These are phyloP conservation scores for Drosophila antonietae DNA, from an alignment of 2,888 invertebrate species.

Conservation along the genomic window DNA sequence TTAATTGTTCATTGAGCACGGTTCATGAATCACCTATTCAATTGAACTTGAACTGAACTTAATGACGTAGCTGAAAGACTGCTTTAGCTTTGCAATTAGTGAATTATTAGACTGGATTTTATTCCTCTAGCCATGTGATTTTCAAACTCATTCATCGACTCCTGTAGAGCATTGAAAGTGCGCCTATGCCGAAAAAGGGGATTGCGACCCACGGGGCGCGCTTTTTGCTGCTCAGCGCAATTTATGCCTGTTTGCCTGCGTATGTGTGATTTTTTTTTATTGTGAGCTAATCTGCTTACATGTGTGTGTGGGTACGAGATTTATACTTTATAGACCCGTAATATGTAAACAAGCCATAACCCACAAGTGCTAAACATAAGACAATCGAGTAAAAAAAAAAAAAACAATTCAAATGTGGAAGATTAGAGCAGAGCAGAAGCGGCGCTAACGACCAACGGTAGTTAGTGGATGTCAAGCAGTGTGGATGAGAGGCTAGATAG, in stretches of 20 bases:
- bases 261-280: constrained; percentile 13
- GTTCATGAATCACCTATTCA: neutral
- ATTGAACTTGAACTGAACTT: neutral
- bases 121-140: neutral
- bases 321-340: constrained; percentile 22
- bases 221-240: constrained; percentile 25
- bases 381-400: neutral
- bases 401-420: constrained; percentile 13
- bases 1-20: neutral
- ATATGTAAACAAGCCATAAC: constrained; percentile 15
- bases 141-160: neutral
- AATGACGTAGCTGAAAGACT: neutral
- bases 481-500: constrained; percentile 17
- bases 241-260: constrained; percentile 1
- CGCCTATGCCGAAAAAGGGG: constrained; percentile 3
- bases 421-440: constrained; percentile 25
- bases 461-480: constrained; percentile 28
- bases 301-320: constrained; percentile 21
- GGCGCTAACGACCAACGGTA: constrained; percentile 13
- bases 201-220: constrained; percentile 40
- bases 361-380: constrained; percentile 35
- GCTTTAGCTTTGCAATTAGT: neutral
- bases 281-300: constrained; percentile 20
- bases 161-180: constrained; percentile 18
- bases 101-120: neutral